Conservation (phyloP, 1,140 invertebrate species). For the Diprion similis region DNA sequence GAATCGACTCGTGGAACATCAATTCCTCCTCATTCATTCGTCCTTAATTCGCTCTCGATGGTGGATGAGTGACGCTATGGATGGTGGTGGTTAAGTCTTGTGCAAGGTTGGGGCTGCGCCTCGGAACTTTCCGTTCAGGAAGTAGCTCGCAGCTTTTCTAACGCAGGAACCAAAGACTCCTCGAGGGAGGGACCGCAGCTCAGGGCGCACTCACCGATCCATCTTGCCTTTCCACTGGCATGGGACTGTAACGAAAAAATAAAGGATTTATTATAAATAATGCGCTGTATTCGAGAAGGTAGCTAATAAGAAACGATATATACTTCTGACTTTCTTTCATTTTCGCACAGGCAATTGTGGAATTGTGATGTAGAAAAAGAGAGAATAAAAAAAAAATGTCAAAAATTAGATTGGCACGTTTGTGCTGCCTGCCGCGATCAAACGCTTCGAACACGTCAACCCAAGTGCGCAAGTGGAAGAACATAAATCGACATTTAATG, state of each 20-base stretch:
- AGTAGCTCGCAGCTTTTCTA: conserved; percentile 56
- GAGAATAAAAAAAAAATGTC: too few species aligned
- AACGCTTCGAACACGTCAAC: too few species aligned
- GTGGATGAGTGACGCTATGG: conserved; percentile 42
- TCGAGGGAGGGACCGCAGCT: conserved; percentile 55
- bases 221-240: conserved; percentile 75
- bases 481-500: background rate
- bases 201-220: conserved; percentile 72
- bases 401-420: too few species aligned
- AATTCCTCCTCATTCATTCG: conserved; percentile 30
- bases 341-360: too few species aligned
- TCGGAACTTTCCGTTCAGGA: conserved; percentile 46
- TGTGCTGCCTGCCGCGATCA: too few species aligned
- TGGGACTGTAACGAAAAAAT: conserved; percentile 70
- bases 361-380: too few species aligned
- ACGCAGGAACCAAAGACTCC: conserved; percentile 52
- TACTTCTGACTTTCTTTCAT: background rate
- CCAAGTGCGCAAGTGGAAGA: too few species aligned
- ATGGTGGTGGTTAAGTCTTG: conserved; percentile 59
- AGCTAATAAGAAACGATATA: background rate
- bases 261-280: conserved; percentile 18
- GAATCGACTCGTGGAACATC: background rate
- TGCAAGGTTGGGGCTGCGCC: conserved; percentile 44
- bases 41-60: conserved; percentile 31
- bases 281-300: too few species aligned